Evolutionary conservation across 2,797 vertebrate species (phyloP).

Genomic region (Alca torda): DNA sequence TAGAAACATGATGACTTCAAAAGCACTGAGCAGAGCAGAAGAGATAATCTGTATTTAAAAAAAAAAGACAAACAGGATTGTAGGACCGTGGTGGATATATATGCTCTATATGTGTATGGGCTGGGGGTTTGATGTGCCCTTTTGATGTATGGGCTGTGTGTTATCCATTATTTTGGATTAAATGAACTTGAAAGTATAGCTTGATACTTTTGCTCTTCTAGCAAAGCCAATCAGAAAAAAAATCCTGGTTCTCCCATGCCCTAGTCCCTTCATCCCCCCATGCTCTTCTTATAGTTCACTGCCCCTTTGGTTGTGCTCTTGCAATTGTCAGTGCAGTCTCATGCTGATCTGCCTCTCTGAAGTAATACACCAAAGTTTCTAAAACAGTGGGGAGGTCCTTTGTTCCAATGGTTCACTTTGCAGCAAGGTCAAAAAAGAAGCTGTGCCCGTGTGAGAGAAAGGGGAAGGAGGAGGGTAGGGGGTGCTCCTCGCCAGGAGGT

Average conservation of each 20-base stretch:
- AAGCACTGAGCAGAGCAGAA: background rate
- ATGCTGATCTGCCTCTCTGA: background rate
- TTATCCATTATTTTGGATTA: background rate
- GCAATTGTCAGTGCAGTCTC: background rate
- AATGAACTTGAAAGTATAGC: background rate
- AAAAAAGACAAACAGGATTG: background rate
- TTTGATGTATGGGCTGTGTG: background rate
- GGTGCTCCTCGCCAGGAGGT: background rate
- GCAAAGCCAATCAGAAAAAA: background rate
- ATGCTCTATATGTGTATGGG: background rate
- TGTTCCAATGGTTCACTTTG: background rate
- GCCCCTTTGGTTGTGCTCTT: background rate
- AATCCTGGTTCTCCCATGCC: background rate
- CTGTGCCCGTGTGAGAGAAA: background rate
- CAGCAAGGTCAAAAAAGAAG: background rate
- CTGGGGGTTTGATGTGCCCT: background rate
- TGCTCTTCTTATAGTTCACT: background rate
- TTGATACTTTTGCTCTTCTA: background rate
- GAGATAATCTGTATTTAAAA: background rate
- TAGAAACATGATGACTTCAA: background rate
- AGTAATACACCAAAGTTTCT: background rate
- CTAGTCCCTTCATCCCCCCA: background rate
- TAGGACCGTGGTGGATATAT: background rate
- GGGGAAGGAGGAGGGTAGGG: background rate
- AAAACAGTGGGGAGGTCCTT: background rate